Percentiles rank a stretch among this genome's conserved stretches.
phyloP scores from a whole-genome alignment of 53 echinoderm and acorn worm species.

The Apostichopus leukothele region DNA sequence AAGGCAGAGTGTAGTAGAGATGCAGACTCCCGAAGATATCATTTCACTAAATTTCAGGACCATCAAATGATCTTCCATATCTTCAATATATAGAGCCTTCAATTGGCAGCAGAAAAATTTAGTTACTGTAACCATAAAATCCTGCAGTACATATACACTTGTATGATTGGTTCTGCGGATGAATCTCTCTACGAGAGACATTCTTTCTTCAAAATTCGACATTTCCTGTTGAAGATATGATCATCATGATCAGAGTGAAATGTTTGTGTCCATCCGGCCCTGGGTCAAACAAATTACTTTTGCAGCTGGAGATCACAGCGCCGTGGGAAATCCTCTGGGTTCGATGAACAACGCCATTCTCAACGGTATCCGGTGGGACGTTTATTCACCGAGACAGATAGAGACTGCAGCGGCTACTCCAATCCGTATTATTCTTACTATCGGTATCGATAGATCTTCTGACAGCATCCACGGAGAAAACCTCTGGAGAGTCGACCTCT shows the following conservation, averaged over 20 bases:
- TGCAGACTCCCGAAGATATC: too few species aligned
- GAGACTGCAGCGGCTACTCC: background rate
- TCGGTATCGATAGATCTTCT: background rate
- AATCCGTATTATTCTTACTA: conserved; percentile 21
- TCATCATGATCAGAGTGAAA: background rate
- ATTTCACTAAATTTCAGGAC: too few species aligned
- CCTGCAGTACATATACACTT: too few species aligned
- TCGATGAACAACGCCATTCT: conserved; percentile 10
- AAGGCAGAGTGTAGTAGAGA: too few species aligned
- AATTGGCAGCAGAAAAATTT: too few species aligned
- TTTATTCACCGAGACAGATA: background rate
- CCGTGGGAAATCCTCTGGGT: background rate
- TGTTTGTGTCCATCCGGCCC: background rate
- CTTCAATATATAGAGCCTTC: too few species aligned
- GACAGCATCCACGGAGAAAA: conserved; percentile 50
- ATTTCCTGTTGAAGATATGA: too few species aligned
- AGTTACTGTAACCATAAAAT: too few species aligned
- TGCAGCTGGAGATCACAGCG: background rate
- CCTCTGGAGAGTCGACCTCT: conserved; percentile 59
- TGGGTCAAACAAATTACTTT: conserved; percentile 6
- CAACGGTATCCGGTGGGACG: conserved; percentile 26
- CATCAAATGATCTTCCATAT: too few species aligned
- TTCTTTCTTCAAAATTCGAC: too few species aligned
- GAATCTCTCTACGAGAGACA: too few species aligned
- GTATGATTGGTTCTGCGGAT: too few species aligned